Percentiles rank a stretch among this genome's conserved stretches.
Conservation (phyloP, 1,140 invertebrate species). For the Camponotus floridanus region DNA sequence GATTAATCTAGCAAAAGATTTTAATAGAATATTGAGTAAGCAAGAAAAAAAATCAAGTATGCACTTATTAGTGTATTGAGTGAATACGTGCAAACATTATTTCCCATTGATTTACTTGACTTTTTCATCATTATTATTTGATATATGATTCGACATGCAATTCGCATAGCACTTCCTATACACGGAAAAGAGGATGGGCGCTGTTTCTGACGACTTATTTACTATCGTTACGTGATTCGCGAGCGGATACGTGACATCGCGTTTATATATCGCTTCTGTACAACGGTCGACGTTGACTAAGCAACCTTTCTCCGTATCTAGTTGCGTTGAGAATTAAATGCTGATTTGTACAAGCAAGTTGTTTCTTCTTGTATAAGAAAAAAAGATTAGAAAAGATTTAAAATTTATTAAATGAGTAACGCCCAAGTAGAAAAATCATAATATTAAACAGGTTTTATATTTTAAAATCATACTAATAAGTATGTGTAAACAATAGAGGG, state of each 20-base stretch:
- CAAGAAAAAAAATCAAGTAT: background rate
- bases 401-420: background rate
- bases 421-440: background rate
- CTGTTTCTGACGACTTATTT: slow-evolving; percentile 48
- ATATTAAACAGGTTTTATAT: background rate
- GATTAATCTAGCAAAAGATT: slow-evolving; percentile 31
- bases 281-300: slow-evolving; percentile 21
- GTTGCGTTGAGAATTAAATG: background rate
- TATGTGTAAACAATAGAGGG: slow-evolving; percentile 11
- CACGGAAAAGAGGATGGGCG: background rate
- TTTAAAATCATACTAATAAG: background rate
- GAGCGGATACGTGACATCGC: slow-evolving; percentile 36
- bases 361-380: background rate
- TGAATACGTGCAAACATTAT: slow-evolving; percentile 10
- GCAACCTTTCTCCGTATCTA: slow-evolving; percentile 1
- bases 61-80: slow-evolving; percentile 31
- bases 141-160: background rate
- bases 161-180: slow-evolving; percentile 4
- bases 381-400: slow-evolving; percentile 5
- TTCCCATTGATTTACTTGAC: background rate
- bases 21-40: slow-evolving; percentile 30
- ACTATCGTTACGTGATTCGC: slow-evolving; percentile 48
- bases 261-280: slow-evolving; percentile 35
- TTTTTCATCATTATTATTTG: slow-evolving; percentile 18
- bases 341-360: background rate